A percentile compares a stretch with the other conserved stretches of the same genome.
Conservation (phyloP, 1,140 invertebrate genomes). For the Hypsibius dujardini region DNA sequence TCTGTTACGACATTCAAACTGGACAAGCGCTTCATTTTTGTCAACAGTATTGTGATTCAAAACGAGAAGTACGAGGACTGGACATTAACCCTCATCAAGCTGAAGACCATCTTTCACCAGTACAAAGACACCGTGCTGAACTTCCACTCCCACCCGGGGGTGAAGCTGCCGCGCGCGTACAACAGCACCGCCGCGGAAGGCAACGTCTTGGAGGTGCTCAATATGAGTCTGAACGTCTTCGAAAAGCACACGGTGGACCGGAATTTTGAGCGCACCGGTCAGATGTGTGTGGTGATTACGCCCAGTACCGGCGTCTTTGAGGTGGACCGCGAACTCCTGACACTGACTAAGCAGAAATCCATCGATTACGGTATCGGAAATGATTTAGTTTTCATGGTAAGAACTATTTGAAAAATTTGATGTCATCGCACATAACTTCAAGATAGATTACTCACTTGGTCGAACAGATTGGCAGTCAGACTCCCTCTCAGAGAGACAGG, state of each 20-base stretch:
- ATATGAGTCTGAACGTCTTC: slow-evolving; percentile 95
- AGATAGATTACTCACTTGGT: too few species aligned
- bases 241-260: slow-evolving; percentile 94
- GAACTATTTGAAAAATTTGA: too few species aligned
- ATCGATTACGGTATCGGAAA: slow-evolving; percentile 73
- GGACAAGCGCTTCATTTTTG: slow-evolving; percentile 26
- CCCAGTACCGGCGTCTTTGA: slow-evolving; percentile 89
- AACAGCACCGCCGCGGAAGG: slow-evolving; percentile 84
- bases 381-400: slow-evolving; percentile 78
- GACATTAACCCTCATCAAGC: slow-evolving; percentile 63
- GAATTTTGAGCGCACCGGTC: slow-evolving; percentile 92
- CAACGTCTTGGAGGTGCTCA: slow-evolving; percentile 93
- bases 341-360: slow-evolving; percentile 93
- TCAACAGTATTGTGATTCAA: slow-evolving; percentile 70
- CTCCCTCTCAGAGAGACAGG: too few species aligned
- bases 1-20: slow-evolving; percentile 17
- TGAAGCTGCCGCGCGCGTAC: slow-evolving; percentile 57
- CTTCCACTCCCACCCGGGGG: slow-evolving; percentile 55
- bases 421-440: too few species aligned
- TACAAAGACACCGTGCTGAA: slow-evolving; percentile 72
- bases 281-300: slow-evolving; percentile 89
- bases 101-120: slow-evolving; percentile 70
- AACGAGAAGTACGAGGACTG: slow-evolving; percentile 97
- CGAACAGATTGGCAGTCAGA: too few species aligned
- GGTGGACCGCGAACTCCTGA: slow-evolving; percentile 86